Conservation (phyloP, 2,888 invertebrate genomes). For the Schizaphis graminum region DNA sequence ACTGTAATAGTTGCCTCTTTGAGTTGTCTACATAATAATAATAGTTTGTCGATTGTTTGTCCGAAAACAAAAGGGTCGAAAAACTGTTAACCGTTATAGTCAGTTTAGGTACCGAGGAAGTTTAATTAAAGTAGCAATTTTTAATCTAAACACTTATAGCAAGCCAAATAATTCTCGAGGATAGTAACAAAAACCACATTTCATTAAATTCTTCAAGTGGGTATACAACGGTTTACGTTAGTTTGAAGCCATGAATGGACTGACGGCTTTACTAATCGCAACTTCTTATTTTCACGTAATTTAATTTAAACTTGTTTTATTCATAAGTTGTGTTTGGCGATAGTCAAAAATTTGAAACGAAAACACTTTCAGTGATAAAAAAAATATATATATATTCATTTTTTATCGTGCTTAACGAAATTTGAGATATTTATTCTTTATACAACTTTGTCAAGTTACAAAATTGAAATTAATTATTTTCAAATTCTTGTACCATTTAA, state of each 20-base stretch:
- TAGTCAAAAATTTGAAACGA: not conserved
- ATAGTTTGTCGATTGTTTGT: slow-evolving; percentile 17
- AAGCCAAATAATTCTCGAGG: not conserved
- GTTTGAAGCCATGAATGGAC: not conserved
- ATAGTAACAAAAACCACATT: slow-evolving; percentile 3
- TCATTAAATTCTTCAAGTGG: slow-evolving; percentile 19
- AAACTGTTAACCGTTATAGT: not conserved
- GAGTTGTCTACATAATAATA: too few species aligned
- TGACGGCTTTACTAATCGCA: not conserved
- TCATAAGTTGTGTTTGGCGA: not conserved
- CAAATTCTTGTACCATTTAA: not conserved
- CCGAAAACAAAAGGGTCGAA: not conserved
- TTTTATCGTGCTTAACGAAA: not conserved
- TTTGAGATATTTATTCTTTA: not conserved
- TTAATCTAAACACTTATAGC: slow-evolving; percentile 37
- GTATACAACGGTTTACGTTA: not conserved
- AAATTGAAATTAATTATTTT: not conserved
- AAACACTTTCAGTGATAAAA: not conserved
- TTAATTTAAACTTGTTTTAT: slow-evolving; percentile 28
- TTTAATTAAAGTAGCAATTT: slow-evolving; percentile 49
- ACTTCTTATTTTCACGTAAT: not conserved
- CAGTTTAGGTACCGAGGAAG: not conserved
- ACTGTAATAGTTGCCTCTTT: not conserved
- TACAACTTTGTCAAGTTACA: not conserved
- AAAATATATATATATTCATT: not conserved